Evolutionary conservation across 1,140 invertebrate species (phyloP).

Genomic region (Aphelenchoides fujianensis): DNA sequence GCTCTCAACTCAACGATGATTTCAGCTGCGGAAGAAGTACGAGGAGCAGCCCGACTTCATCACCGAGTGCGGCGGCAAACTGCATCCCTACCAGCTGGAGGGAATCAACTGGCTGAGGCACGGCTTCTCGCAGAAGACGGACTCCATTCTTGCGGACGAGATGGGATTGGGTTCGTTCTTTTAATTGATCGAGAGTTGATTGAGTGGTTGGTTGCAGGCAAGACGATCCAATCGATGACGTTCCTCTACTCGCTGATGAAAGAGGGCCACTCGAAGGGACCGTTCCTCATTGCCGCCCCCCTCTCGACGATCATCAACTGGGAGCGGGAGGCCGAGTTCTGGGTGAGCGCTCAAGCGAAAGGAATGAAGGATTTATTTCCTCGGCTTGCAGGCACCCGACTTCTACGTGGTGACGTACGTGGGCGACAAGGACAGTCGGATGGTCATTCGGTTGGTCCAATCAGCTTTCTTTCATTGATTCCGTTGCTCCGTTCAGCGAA

Average conservation of each 20-base stretch:
- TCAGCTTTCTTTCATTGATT: neutral
- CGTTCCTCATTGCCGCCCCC: slow-evolving; percentile 88
- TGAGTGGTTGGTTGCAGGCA: slow-evolving; percentile 97
- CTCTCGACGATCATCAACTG: slow-evolving; percentile 99
- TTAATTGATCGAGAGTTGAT: slow-evolving; percentile 21
- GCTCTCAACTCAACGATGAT: slow-evolving; percentile 19
- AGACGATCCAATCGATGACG: slow-evolving; percentile 97
- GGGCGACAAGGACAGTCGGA: slow-evolving; percentile 91
- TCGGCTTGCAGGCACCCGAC: slow-evolving; percentile 75
- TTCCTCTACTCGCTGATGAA: slow-evolving; percentile 97
- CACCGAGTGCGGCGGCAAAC: slow-evolving; percentile 77
- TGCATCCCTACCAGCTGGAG: slow-evolving; percentile 97
- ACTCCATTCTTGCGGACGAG: slow-evolving; percentile 96
- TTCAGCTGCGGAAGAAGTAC: slow-evolving; percentile 79
- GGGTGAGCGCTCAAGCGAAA: slow-evolving; percentile 67
- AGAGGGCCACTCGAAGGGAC: slow-evolving; percentile 95
- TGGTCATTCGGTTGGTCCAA: slow-evolving; percentile 74
- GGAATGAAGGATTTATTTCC: too few relatives aligned
- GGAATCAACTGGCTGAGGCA: slow-evolving; percentile 82
- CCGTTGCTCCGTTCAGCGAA: slow-evolving; percentile 66
- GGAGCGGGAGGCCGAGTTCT: slow-evolving; percentile 98
- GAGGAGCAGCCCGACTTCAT: slow-evolving; percentile 89
- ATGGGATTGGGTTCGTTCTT: slow-evolving; percentile 82
- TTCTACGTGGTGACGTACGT: slow-evolving; percentile 99
- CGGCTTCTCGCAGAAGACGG: slow-evolving; percentile 92